phyloP scores from a whole-genome alignment of 2,797 vertebrate genomes.

The Sitta carolinensis region DNA sequence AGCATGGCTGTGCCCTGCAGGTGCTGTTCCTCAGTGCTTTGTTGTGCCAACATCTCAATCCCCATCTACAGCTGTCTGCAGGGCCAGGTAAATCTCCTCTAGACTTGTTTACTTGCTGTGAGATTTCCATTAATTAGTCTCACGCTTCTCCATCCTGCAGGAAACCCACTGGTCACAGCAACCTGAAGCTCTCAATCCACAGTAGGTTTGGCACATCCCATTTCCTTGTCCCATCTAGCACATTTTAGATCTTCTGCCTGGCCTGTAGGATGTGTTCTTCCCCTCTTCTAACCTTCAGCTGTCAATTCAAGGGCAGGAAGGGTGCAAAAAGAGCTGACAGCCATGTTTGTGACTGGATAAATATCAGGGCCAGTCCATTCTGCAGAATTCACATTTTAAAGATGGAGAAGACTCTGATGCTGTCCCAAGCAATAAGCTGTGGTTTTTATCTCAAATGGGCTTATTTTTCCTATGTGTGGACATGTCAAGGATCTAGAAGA shows the following conservation, averaged over 20 bases:
- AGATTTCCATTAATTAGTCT: background rate
- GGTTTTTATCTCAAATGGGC: background rate
- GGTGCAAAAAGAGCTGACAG: background rate
- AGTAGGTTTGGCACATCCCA: background rate
- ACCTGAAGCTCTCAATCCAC: background rate
- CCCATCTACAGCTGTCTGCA: background rate
- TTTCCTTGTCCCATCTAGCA: background rate
- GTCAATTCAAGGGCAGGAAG: background rate
- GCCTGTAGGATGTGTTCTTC: background rate
- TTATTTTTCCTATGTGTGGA: background rate
- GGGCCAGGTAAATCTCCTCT: background rate
- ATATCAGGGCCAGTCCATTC: background rate
- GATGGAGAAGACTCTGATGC: background rate
- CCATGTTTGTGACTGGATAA: background rate
- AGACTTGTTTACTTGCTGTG: background rate
- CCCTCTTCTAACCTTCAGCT: background rate
- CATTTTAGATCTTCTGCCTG: background rate
- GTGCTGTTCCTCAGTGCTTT: background rate
- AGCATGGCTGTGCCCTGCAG: background rate
- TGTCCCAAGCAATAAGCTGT: background rate
- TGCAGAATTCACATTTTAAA: background rate
- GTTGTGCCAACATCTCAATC: background rate
- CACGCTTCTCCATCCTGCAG: background rate
- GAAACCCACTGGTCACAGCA: background rate
- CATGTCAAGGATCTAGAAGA: background rate